A percentile compares a stretch with the other conserved stretches of the same genome.
Conservation (phyloP, 2,797 vertebrate species). For the Mormyrops attenuatus region DNA sequence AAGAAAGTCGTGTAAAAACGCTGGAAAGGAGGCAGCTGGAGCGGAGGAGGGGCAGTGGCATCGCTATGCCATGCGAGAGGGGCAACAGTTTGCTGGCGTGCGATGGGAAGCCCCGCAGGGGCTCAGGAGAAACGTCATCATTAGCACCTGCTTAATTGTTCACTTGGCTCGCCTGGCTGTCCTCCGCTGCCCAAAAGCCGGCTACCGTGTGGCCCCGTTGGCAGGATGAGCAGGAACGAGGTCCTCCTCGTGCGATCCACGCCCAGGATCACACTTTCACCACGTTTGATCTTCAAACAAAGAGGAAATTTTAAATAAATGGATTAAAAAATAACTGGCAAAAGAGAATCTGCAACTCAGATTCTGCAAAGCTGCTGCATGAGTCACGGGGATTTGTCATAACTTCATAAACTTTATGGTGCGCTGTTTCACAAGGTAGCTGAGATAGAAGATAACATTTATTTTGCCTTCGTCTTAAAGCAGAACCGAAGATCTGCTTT, state of each 20-base stretch:
- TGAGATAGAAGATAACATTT: background rate
- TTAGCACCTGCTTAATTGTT: conserved; percentile 23
- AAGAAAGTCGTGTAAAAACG: background rate
- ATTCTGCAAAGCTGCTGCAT: background rate
- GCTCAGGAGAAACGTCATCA: conserved; percentile 10
- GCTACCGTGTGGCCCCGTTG: background rate
- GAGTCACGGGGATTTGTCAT: conserved; percentile 1
- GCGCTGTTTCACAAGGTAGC: background rate
- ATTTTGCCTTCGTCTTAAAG: background rate
- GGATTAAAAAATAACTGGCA: background rate
- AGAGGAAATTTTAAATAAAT: background rate
- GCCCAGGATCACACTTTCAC: background rate
- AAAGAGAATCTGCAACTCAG: background rate
- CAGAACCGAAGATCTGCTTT: background rate
- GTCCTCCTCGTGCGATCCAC: background rate
- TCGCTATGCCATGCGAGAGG: background rate
- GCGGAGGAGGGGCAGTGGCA: background rate
- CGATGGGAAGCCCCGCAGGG: conserved; percentile 3
- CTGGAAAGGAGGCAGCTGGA: background rate
- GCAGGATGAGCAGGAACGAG: background rate
- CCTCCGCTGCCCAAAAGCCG: background rate
- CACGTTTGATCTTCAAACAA: background rate
- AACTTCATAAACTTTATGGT: background rate
- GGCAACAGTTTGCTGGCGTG: conserved; percentile 17
- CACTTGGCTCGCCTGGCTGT: background rate